Evolutionary conservation across 2,113 vertebrate species (phyloP).

Genomic region (Gasterosteus aculeatus): DNA sequence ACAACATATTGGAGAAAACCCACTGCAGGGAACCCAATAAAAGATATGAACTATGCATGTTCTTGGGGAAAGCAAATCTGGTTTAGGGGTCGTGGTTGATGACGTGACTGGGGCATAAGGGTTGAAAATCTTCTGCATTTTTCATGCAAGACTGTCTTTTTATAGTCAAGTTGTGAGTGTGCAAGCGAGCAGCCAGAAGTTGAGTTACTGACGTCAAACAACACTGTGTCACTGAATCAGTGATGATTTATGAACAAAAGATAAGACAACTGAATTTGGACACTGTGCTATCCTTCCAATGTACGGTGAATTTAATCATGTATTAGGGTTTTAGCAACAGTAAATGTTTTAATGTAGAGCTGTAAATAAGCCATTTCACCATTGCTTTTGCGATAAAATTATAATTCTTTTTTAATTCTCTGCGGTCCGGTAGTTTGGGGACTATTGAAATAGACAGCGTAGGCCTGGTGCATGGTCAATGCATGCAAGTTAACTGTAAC

Average conservation of each 20-base stretch:
- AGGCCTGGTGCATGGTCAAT: too few species aligned
- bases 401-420: too few species aligned
- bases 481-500: too few species aligned
- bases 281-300: neutral
- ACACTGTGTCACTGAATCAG: neutral
- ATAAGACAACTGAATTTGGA: neutral
- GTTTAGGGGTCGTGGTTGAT: neutral
- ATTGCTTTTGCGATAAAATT: neutral
- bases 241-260: constrained; percentile 13
- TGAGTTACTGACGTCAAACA: constrained; percentile 46
- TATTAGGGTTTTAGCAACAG: neutral
- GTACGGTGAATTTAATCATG: neutral
- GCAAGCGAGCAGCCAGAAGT: constrained; percentile 8
- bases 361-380: neutral
- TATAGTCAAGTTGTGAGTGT: constrained; percentile 50
- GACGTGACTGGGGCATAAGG: constrained; percentile 34
- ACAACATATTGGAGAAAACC: neutral
- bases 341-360: neutral
- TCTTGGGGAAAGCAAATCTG: neutral
- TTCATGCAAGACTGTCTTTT: constrained; percentile 60
- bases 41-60: constrained; percentile 6
- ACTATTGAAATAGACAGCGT: too few species aligned
- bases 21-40: neutral
- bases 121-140: constrained; percentile 56
- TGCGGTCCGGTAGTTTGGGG: too few species aligned